Percentiles rank a stretch among this genome's conserved stretches.
phyloP scores from a whole-genome alignment of 2,888 invertebrate genomes.

The Clanis bilineata region DNA sequence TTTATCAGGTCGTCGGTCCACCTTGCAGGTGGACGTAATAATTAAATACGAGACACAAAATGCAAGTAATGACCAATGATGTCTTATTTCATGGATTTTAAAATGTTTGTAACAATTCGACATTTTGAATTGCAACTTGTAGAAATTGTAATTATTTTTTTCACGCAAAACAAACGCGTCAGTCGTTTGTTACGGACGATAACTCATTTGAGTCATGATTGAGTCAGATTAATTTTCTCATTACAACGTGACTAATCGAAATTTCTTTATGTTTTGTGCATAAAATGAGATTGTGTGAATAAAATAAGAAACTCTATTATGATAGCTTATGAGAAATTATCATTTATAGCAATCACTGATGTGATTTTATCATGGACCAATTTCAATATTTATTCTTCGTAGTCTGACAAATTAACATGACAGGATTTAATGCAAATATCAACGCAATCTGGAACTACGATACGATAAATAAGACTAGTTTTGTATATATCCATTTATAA shows the following conservation, averaged over 20 bases:
- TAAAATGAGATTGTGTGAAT: neutral
- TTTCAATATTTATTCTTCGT: too few relatives aligned
- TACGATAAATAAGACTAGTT: too few relatives aligned
- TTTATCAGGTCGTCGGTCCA: too few relatives aligned
- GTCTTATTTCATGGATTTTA: neutral
- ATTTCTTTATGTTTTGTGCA: conserved; percentile 5
- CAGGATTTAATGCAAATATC: too few relatives aligned
- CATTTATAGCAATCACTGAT: too few relatives aligned
- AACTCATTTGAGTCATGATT: conserved; percentile 17
- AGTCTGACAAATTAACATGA: too few relatives aligned
- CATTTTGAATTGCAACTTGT: conserved; percentile 23
- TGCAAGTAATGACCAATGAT: neutral
- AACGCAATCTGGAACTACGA: too few relatives aligned
- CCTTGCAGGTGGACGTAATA: too few relatives aligned
- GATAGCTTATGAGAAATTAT: neutral
- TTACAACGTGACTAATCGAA: conserved; percentile 26
- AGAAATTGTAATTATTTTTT: conserved; percentile 21
- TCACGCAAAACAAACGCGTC: conserved; percentile 15
- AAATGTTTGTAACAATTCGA: too few relatives aligned
- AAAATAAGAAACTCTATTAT: neutral
- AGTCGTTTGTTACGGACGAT: conserved; percentile 19
- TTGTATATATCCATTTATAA: too few relatives aligned
- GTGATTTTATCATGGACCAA: too few relatives aligned
- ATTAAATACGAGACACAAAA: too few relatives aligned
- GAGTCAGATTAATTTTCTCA: conserved; percentile 26